Percentiles rank a stretch among this genome's conserved stretches.
Conservation (phyloP, 2,113 vertebrate species). For the Bolborhynchus lineola region DNA sequence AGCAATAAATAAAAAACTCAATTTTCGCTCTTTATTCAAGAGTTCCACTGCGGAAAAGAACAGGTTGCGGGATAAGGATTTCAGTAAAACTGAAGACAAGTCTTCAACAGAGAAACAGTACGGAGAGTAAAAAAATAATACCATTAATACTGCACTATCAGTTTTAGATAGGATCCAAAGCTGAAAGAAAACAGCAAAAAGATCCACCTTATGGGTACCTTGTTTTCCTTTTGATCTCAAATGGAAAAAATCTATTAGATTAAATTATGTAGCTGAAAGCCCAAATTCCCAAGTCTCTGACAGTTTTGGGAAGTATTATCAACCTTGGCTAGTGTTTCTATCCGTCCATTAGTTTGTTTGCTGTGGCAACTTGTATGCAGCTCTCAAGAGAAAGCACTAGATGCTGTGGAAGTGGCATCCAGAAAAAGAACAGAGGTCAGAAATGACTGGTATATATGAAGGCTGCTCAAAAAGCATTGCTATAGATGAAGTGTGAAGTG, state of each 20-base stretch:
- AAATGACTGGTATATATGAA: background rate
- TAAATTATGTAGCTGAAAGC: background rate
- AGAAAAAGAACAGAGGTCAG: background rate
- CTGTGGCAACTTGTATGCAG: background rate
- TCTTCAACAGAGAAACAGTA: background rate
- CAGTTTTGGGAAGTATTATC: background rate
- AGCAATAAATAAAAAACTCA: background rate
- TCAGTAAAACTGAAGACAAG: background rate
- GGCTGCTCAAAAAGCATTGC: background rate
- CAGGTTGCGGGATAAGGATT: background rate
- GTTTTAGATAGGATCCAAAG: background rate
- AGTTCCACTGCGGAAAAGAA: background rate
- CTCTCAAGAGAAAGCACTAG: background rate
- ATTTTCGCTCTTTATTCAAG: background rate
- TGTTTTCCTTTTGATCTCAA: background rate
- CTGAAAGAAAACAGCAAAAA: background rate
- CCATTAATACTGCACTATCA: background rate
- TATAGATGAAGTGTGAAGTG: background rate
- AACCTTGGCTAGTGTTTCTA: background rate
- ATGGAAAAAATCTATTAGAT: background rate
- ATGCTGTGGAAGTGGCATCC: conserved; percentile 4
- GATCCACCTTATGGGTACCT: background rate
- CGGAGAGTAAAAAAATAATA: background rate
- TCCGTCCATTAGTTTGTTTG: background rate
- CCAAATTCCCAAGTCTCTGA: background rate